phyloP scores from a whole-genome alignment of 2,888 invertebrate genomes.

The Diarsia brunnea region DNA sequence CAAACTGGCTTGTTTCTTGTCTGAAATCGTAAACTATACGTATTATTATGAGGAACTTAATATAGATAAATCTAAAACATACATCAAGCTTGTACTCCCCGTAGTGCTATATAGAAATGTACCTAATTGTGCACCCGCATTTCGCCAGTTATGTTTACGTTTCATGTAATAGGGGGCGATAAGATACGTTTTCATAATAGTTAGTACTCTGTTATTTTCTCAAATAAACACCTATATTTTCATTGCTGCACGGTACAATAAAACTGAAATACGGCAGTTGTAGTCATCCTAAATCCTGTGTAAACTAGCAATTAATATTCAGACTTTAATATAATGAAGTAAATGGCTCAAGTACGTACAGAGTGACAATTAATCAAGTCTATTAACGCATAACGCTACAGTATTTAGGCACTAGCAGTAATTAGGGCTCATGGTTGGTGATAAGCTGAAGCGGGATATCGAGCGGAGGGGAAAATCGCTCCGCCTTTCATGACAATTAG shows the following conservation, averaged over 20 bases:
- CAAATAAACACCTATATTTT: background rate
- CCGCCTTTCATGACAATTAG: background rate
- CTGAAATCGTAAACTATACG: background rate
- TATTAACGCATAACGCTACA: constrained; percentile 53
- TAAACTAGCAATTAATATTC: constrained; percentile 59
- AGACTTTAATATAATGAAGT: constrained; percentile 58
- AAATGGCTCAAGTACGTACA: constrained; percentile 52
- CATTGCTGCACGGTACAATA: background rate
- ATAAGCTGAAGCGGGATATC: constrained; percentile 13
- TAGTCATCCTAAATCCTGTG: constrained; percentile 18
- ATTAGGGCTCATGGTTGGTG: background rate
- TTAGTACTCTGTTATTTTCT: background rate
- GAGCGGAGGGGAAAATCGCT: background rate
- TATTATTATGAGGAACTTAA: background rate
- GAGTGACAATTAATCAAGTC: constrained; percentile 60
- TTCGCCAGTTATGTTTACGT: too few species aligned
- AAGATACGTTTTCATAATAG: too few species aligned
- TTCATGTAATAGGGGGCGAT: too few species aligned
- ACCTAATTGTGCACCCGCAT: too few species aligned
- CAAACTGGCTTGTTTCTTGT: background rate
- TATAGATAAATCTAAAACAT: too few species aligned
- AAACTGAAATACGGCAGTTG: background rate
- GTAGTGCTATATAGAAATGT: too few species aligned
- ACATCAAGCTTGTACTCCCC: too few species aligned
- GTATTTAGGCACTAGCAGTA: constrained; percentile 46